Evolutionary conservation across 2,113 vertebrate species (phyloP).

Genomic region (Nerophis ophidion): DNA sequence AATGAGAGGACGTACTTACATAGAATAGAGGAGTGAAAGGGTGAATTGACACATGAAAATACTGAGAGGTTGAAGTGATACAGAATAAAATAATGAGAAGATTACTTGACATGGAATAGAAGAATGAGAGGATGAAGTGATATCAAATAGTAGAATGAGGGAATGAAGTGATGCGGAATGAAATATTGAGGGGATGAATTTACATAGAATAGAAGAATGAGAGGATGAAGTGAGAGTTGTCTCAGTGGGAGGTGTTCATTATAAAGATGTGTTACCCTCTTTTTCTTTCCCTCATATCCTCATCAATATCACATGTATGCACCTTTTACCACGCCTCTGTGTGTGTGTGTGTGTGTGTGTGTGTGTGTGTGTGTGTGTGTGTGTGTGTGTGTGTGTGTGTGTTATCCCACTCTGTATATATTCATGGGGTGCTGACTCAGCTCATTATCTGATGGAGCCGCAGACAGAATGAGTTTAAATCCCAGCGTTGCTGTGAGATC

Average conservation of each 20-base stretch:
- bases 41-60: too few species aligned
- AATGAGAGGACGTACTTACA: too few species aligned
- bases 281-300: conserved; percentile 29
- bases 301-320: conserved; percentile 20
- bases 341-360: conserved; percentile 17
- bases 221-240: conserved; percentile 20
- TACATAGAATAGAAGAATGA: background rate
- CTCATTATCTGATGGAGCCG: conserved; percentile 66
- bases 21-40: too few species aligned
- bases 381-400: too few species aligned
- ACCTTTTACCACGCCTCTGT: background rate
- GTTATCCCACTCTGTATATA: conserved; percentile 1
- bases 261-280: conserved; percentile 12
- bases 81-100: too few species aligned
- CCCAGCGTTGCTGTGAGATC: conserved; percentile 10
- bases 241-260: conserved; percentile 41
- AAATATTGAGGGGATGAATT: too few species aligned
- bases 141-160: too few species aligned
- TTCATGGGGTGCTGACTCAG: conserved; percentile 60
- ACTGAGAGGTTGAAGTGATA: too few species aligned
- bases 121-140: too few species aligned
- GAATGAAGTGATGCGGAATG: too few species aligned
- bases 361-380: too few species aligned
- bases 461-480: conserved; percentile 73
- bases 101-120: too few species aligned